Evolutionary conservation across 2,113 vertebrate species (phyloP).

Genomic region (Myotis brandtii): DNA sequence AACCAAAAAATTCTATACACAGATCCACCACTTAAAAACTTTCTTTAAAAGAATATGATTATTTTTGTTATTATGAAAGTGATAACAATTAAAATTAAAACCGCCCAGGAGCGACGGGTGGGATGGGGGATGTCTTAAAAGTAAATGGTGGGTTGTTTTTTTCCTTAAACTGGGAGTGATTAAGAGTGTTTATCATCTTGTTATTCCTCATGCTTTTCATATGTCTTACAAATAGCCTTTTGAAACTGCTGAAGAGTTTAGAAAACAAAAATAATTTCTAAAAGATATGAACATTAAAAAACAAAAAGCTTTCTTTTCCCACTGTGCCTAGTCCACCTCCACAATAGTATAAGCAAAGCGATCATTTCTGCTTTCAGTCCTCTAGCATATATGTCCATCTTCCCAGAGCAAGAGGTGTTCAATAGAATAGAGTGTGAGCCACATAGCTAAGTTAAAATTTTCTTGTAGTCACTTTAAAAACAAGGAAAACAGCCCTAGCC

Average conservation of each 20-base stretch:
- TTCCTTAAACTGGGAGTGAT: background rate
- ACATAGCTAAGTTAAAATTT: background rate
- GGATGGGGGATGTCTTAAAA: background rate
- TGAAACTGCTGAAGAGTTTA: background rate
- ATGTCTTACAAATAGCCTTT: background rate
- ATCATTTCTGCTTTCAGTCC: background rate
- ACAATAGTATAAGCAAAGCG: background rate
- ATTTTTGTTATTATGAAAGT: background rate
- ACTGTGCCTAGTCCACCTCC: background rate
- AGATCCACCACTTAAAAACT: background rate
- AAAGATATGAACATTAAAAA: background rate
- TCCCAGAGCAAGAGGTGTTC: background rate
- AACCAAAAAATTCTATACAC: background rate
- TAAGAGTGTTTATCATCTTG: background rate
- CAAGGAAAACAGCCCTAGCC: background rate
- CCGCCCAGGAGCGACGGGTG: background rate
- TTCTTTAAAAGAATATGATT: background rate
- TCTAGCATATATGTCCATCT: background rate
- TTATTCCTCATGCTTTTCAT: background rate
- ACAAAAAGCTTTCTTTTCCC: background rate
- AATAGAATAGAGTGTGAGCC: background rate
- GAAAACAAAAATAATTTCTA: background rate
- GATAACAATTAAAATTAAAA: constrained; percentile 3
- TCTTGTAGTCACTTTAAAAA: background rate
- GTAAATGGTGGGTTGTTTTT: background rate